Percentiles rank a stretch among this genome's conserved stretches.
Evolutionary conservation across 2,113 vertebrate genomes (phyloP).

Genomic region (Morone chrysops): DNA sequence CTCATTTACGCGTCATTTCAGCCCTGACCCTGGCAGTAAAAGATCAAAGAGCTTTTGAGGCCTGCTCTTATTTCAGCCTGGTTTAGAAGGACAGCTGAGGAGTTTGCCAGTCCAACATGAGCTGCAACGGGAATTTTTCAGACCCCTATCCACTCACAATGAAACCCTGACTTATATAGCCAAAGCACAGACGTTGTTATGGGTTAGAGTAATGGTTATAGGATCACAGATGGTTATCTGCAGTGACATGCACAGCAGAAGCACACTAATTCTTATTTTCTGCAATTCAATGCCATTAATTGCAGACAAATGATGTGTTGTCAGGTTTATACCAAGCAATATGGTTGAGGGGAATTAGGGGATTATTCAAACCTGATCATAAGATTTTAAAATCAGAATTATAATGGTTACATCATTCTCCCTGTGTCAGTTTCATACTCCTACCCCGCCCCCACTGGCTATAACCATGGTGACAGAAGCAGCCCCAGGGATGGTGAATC

Average conservation of each 20-base stretch:
- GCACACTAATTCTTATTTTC: constrained; percentile 29
- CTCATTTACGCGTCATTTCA: constrained; percentile 87
- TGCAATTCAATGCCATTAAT: constrained; percentile 46
- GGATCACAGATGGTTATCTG: constrained; percentile 75
- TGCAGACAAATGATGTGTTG: constrained; percentile 40
- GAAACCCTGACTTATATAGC: constrained; percentile 79
- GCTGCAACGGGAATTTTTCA: constrained; percentile 83
- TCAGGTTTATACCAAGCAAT: constrained; percentile 32
- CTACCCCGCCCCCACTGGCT: constrained; percentile 39
- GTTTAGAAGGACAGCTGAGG: constrained; percentile 86
- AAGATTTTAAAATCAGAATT: constrained; percentile 51
- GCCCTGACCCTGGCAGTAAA: constrained; percentile 85
- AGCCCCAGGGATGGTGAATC: constrained; percentile 77
- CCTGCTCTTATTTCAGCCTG: constrained; percentile 83
- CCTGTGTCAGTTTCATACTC: constrained; percentile 53
- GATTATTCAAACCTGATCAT: constrained; percentile 59
- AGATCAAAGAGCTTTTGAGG: constrained; percentile 88
- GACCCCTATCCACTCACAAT: constrained; percentile 77
- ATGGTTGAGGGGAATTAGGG: constrained; percentile 37
- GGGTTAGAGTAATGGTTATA: constrained; percentile 74
- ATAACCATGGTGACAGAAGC: constrained; percentile 81
- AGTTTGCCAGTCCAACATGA: constrained; percentile 80
- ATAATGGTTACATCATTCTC: constrained; percentile 69
- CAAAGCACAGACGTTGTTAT: constrained; percentile 59
- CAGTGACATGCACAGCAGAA: constrained; percentile 49